Evolutionary conservation across 2,797 vertebrate species (phyloP).

Genomic region (Gallinago stenura): DNA sequence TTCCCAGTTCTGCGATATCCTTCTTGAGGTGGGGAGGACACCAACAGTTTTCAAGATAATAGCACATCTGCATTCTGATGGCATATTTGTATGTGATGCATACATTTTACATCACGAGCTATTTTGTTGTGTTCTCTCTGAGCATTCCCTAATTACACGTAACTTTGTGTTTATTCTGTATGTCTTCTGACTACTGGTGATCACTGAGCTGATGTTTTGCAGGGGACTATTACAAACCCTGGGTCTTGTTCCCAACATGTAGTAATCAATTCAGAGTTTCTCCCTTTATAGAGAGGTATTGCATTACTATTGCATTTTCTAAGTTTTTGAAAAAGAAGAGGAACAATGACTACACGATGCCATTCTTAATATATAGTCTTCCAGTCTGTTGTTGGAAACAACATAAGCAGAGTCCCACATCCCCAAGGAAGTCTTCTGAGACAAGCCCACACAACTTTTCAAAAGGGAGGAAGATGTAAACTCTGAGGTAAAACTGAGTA

Average conservation of each 20-base stretch:
- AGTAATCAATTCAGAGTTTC: background rate
- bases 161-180: background rate
- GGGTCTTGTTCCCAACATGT: background rate
- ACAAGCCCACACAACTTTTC: background rate
- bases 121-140: background rate
- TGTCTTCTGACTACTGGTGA: background rate
- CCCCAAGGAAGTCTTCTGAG: background rate
- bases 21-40: background rate
- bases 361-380: background rate
- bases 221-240: background rate
- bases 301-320: background rate
- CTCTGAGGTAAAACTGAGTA: background rate
- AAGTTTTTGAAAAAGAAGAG: background rate
- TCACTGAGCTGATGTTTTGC: background rate
- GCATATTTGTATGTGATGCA: background rate
- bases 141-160: background rate
- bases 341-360: background rate
- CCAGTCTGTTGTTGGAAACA: background rate
- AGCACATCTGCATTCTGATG: background rate
- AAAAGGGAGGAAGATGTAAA: background rate
- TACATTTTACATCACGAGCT: accelerated
- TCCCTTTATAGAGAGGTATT: background rate
- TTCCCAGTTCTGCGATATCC: background rate
- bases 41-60: background rate
- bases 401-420: background rate